These are phyloP conservation scores for Gymnothorax javanicus DNA, from an alignment of 2,797 vertebrate species.

Conservation along the genomic window DNA sequence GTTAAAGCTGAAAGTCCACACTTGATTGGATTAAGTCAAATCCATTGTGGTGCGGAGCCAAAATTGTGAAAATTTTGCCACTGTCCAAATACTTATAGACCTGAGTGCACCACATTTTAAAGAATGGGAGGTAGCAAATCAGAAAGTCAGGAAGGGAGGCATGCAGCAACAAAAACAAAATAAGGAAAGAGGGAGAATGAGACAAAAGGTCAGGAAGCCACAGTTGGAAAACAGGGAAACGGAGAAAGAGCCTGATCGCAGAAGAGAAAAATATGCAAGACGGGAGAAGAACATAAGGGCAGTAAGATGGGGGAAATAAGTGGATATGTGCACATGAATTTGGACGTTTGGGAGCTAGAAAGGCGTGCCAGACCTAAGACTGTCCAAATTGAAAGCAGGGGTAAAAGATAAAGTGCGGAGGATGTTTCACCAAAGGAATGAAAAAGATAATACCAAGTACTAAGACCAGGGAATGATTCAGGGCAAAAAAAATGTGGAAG, in stretches of 20 bases:
- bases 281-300: background rate
- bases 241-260: background rate
- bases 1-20: too few species aligned
- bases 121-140: constrained; percentile 39
- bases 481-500: background rate
- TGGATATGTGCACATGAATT: background rate
- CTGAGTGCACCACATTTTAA: constrained; percentile 35
- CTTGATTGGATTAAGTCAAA: too few species aligned
- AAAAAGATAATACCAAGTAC: background rate
- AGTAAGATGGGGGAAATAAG: background rate
- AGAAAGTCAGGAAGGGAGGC: constrained; percentile 1
- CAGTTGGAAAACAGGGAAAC: background rate
- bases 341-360: background rate
- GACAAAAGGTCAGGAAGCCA: constrained; percentile 36
- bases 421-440: constrained; percentile 5
- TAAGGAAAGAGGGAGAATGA: constrained; percentile 42
- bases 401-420: background rate
- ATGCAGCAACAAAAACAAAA: constrained; percentile 49
- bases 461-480: background rate
- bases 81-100: too few species aligned
- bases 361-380: background rate
- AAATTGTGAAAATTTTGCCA: too few species aligned
- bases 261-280: background rate
- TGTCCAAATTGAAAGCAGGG: background rate
- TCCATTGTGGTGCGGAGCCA: too few species aligned